Conservation (phyloP, 2,888 invertebrate species). For the Xestia sexstrigata region DNA sequence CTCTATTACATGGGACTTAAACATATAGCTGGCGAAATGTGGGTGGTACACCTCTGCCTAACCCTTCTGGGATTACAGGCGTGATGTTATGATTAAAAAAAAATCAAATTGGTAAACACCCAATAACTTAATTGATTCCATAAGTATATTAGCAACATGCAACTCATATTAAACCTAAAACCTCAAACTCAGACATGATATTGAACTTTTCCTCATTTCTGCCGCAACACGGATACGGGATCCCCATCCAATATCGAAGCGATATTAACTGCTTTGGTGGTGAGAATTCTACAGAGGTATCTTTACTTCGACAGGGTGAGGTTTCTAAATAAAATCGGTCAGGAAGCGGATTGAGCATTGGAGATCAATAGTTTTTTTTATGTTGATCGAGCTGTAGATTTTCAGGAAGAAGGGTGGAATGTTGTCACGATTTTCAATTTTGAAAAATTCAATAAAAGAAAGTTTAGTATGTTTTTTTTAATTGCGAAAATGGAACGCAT, state of each 20-base stretch:
- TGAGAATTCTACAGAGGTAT: not conserved
- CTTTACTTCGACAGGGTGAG: slow-evolving; percentile 23
- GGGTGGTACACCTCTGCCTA: no score
- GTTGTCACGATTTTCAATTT: no score
- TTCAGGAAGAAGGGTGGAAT: not conserved
- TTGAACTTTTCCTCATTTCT: slow-evolving; percentile 30
- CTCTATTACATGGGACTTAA: no score
- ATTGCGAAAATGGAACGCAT: not conserved
- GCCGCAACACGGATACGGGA: slow-evolving; percentile 26
- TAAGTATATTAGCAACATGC: slow-evolving; percentile 1
- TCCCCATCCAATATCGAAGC: slow-evolving; percentile 46
- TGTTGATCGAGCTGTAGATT: not conserved
- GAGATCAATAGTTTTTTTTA: not conserved
- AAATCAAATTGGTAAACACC: no score
- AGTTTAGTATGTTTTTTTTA: not conserved
- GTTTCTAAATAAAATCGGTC: not conserved
- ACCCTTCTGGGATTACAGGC: no score
- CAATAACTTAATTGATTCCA: no score
- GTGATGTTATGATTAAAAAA: no score
- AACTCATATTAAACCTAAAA: slow-evolving; percentile 3
- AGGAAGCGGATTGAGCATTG: no score
- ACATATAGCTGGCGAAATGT: no score
- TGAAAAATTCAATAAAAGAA: no score
- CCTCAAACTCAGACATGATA: slow-evolving; percentile 19
- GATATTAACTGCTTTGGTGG: slow-evolving; percentile 47